Evolutionary conservation across 2,888 invertebrate species (phyloP), one percentile per base, ranked within the genome.

Genomic region (Tenthredo amoena): DNA sequence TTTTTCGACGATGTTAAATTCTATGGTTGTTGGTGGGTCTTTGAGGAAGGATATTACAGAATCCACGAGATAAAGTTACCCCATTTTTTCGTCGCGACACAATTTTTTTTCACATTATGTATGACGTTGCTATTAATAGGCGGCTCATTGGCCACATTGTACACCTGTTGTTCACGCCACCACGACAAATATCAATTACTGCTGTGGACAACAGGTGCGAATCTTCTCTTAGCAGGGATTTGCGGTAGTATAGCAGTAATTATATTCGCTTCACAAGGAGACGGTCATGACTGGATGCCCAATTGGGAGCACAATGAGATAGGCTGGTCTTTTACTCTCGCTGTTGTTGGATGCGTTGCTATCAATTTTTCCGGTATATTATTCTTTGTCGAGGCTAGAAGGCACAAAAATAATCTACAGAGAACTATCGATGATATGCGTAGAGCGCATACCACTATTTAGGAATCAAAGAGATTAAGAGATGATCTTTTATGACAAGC

Each of bases 31-130:
- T 98, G 98, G 97, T 99, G 99, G 98, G 97, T 99, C 86, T 98
- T 99, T 91, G 98, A 99, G 94, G 99, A 98, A 93, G 99, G 99
- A 94, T 99, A 98, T 93, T 98, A 98, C 92, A 98, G 98, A 86
- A 98, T 99, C 88, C 97, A 98, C 90, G 97, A 98, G 89, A 97
- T 98, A 90, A 94, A 99, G 4, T 94, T 98, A 89, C 98, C 98
- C 84, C 96, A 97, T 18, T 99, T 99, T 94, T 99, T 99, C 91
- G 96, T 99, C 85, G 97, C 98, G 0, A 98, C 98, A 0, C 99
- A 99, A 93, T 97, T 99, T 88, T 98, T 99, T 94, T 98, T 98
- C 92, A 98, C 99, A 0, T 94, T 99, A 68, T 96, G 97, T 86
- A 95, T 99, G 93, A 97, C 98, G 15, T 94, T 98, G 89, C 95